Evolutionary conservation across 1,140 invertebrate species (phyloP).

Genomic region (Rhizoglyphus robini): DNA sequence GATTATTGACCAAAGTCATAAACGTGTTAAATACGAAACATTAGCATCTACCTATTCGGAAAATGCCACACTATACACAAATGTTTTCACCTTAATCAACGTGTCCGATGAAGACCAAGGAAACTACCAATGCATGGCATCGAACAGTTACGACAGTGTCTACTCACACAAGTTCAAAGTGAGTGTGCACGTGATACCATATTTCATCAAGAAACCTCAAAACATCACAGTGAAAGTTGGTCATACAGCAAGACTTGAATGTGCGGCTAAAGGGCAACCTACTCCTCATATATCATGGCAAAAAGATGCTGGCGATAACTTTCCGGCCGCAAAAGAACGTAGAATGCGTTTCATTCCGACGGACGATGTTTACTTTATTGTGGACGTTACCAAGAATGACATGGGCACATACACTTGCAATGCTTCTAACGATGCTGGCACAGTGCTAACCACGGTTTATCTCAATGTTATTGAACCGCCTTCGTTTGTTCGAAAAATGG

Average conservation of each 20-base stretch:
- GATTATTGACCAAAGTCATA: constrained; percentile 34
- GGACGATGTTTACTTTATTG: constrained; percentile 82
- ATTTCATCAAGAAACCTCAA: constrained; percentile 65
- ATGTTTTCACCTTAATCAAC: constrained; percentile 52
- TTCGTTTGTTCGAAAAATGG: constrained; percentile 66
- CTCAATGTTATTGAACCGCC: constrained; percentile 74
- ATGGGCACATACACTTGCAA: constrained; percentile 86
- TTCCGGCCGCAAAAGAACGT: constrained; percentile 81
- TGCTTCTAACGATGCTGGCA: constrained; percentile 73
- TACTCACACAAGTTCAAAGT: constrained; percentile 75
- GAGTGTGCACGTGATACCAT: constrained; percentile 68
- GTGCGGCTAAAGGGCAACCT: constrained; percentile 75
- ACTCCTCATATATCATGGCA: constrained; percentile 76
- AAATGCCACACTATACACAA: constrained; percentile 38
- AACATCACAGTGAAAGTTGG: constrained; percentile 72
- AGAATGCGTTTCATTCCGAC: constrained; percentile 79
- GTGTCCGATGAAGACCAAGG: constrained; percentile 62
- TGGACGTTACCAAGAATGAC: constrained; percentile 70
- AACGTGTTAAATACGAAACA: constrained; percentile 23
- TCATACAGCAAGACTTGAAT: constrained; percentile 70
- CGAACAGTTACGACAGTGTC: constrained; percentile 71
- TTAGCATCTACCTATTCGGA: constrained; percentile 26
- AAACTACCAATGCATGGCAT: constrained; percentile 80
- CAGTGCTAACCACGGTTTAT: constrained; percentile 71
- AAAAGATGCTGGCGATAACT: constrained; percentile 86